Evolutionary conservation across 2,888 invertebrate species (phyloP).

Genomic region (Lepeophtheirus nordmannii): DNA sequence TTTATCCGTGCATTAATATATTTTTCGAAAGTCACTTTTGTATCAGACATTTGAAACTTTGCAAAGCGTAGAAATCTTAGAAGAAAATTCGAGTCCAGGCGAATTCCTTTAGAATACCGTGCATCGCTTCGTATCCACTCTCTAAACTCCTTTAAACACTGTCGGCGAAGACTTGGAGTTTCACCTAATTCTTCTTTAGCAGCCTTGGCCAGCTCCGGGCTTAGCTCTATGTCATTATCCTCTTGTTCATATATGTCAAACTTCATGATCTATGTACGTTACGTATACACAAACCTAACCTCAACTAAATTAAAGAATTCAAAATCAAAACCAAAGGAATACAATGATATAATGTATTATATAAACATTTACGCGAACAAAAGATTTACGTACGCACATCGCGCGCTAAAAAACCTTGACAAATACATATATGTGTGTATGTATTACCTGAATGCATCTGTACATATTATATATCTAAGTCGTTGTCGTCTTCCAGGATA

Average conservation of each 20-base stretch:
- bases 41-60: slow-evolving; percentile 62
- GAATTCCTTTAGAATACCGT: not conserved
- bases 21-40: slow-evolving; percentile 58
- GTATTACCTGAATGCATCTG: not conserved
- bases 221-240: not conserved
- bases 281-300: not conserved
- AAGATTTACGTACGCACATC: not conserved
- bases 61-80: slow-evolving; percentile 61
- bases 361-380: not conserved
- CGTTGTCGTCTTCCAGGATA: not conserved
- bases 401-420: not conserved
- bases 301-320: not conserved
- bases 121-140: slow-evolving; percentile 6
- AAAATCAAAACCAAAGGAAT: not conserved
- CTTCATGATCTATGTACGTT: not conserved
- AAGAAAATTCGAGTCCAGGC: slow-evolving; percentile 48
- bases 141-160: slow-evolving; percentile 16
- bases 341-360: not conserved
- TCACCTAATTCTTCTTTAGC: slow-evolving; percentile 8
- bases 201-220: not conserved
- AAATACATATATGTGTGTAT: not conserved
- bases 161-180: not conserved
- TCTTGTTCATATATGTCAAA: not conserved
- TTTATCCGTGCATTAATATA: slow-evolving; percentile 60
- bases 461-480: too few relatives aligned